These are phyloP conservation scores for Mormyrops attenuatus DNA, from an alignment of 2,797 vertebrate species.

Conservation along the genomic window DNA sequence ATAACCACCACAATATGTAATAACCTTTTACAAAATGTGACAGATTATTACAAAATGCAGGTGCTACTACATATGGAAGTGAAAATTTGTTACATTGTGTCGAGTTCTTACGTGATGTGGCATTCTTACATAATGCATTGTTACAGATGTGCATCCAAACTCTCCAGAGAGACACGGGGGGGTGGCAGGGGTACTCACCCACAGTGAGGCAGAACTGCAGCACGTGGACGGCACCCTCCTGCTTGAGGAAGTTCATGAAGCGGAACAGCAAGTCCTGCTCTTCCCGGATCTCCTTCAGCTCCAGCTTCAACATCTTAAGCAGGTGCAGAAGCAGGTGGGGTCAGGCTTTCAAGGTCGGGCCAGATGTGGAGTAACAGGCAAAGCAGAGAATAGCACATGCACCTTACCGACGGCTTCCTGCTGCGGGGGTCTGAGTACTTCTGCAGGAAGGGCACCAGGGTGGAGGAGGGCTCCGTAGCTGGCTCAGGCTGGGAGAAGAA, in stretches of 20 bases:
- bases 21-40: background rate
- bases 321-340: conserved; percentile 6
- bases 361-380: background rate
- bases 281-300: conserved; percentile 87
- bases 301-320: conserved; percentile 83
- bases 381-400: background rate
- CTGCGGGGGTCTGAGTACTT: conserved; percentile 85
- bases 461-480: conserved; percentile 77
- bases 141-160: background rate
- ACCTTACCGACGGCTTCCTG: conserved; percentile 81
- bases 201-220: conserved; percentile 94
- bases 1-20: background rate
- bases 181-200: conserved; percentile 61
- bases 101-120: background rate
- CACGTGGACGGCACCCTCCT: conserved; percentile 92
- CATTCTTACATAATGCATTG: background rate
- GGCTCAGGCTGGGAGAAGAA: conserved; percentile 72
- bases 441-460: conserved; percentile 84
- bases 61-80: background rate
- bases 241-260: conserved; percentile 97
- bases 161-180: background rate
- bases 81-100: background rate
- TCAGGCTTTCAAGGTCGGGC: background rate
- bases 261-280: conserved; percentile 94
- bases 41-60: background rate